Conservation (phyloP, 2,797 vertebrate species). For the Sparus aurata region DNA sequence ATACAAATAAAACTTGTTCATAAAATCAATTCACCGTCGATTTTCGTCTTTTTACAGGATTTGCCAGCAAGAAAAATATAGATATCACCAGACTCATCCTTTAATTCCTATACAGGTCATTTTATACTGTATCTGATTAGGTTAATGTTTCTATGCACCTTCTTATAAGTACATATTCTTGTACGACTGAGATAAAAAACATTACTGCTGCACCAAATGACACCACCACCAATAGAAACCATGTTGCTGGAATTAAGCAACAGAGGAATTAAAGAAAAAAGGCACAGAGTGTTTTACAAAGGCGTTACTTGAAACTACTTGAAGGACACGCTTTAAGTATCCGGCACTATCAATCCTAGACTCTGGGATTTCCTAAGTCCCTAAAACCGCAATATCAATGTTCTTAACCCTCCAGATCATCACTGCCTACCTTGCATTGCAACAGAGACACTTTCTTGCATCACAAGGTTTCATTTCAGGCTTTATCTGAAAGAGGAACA, state of each 20-base stretch:
- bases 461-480: neutral
- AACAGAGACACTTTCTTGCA: constrained; percentile 10
- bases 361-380: constrained; percentile 25
- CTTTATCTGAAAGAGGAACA: constrained; percentile 51
- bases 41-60: neutral
- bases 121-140: neutral
- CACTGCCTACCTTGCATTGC: constrained; percentile 5
- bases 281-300: neutral
- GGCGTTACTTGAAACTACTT: neutral
- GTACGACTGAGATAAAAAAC: neutral
- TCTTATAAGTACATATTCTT: neutral
- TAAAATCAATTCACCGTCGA: too few relatives aligned
- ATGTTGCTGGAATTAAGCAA: neutral
- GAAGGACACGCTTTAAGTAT: neutral
- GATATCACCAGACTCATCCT: neutral
- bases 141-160: neutral
- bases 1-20: too few relatives aligned
- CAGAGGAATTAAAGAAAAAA: neutral
- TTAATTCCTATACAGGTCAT: neutral
- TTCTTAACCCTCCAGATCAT: constrained; percentile 9
- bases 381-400: constrained; percentile 5
- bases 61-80: neutral
- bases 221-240: neutral
- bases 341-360: neutral
- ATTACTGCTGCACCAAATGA: neutral